Evolutionary conservation across 2,888 invertebrate species (phyloP).

Genomic region (Euproctis similis): DNA sequence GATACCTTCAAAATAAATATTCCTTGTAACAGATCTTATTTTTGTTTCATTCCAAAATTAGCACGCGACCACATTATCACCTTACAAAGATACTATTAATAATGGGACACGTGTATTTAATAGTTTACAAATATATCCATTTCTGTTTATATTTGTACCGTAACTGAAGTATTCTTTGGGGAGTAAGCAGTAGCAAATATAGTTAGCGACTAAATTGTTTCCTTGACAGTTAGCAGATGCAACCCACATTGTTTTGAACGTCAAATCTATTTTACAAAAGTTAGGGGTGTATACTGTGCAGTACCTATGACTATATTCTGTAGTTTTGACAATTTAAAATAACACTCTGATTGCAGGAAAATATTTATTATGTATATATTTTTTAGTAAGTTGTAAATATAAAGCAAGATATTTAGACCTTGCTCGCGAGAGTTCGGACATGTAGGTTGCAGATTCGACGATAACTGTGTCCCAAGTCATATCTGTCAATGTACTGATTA

Average conservation of each 20-base stretch:
- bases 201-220: constrained; percentile 35
- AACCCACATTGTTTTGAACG: constrained; percentile 39
- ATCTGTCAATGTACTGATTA: too few species aligned
- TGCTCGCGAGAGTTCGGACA: too few species aligned
- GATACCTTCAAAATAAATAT: too few species aligned
- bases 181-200: constrained; percentile 14
- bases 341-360: too few species aligned
- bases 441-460: too few species aligned
- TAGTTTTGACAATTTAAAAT: too few species aligned
- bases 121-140: constrained; percentile 12
- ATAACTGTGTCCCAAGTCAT: too few species aligned
- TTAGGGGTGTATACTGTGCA: constrained; percentile 26
- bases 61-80: constrained; percentile 9
- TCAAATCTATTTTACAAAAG: constrained; percentile 41
- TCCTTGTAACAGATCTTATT: constrained; percentile 2
- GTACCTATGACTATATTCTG: constrained; percentile 27
- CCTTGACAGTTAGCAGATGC: constrained; percentile 44
- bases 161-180: constrained; percentile 13
- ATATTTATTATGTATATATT: too few species aligned
- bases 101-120: constrained; percentile 3
- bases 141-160: constrained; percentile 15
- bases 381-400: too few species aligned
- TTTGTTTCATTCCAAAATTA: constrained; percentile 12
- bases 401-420: too few species aligned
- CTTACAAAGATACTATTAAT: constrained; percentile 8